Evolutionary conservation across 2,113 vertebrate genomes (phyloP), one percentile per base, ranked within the genome.

Genomic region (Arizona elegans): DNA sequence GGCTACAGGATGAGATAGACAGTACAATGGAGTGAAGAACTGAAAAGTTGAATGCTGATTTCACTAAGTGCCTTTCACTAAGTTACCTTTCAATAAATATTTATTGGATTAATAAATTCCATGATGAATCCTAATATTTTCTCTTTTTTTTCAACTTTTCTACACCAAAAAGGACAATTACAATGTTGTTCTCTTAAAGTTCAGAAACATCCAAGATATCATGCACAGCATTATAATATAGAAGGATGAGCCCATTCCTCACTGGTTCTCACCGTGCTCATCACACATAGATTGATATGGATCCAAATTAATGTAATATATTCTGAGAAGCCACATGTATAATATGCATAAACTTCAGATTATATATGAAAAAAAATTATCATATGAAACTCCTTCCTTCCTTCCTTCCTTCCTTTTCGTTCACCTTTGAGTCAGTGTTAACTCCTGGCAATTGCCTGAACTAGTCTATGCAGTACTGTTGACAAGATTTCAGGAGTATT

Each of bases 1-100:
- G 99, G 99, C 99, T 99, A 97, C 54, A 96, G 56, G 93, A 94
- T 54, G 95, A 95, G 92, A 97, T 17, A 97, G 75, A 97, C 87
- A 96, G 94, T 93, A 92, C 94, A 86, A 21, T 89, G 93, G 43
- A 96, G 86, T 91, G 47, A 91, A 91, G 87, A 97, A 55, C 38
- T 50, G 58, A 87, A 65, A 21, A 9, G 8, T 9, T 90, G 47
- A 54, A 65, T 87, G 47, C 47, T 59, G 75, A 0, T 55, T 54
- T 23, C 53, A 90, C 17, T 86, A 58, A 95, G 5, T 3, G 19
- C 75, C 2, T 88, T 59, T 54, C 43, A 47, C 50, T 24, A 93
- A 50, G 3, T 56, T 47, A 21, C 21, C 19, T 54, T 53, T 6
- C 86, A 54, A 15, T 54, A 13, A 89, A 43, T 33, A n/a, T 33